phyloP scores from a whole-genome alignment of 2,113 vertebrate genomes.

The Laticauda laticaudata region DNA sequence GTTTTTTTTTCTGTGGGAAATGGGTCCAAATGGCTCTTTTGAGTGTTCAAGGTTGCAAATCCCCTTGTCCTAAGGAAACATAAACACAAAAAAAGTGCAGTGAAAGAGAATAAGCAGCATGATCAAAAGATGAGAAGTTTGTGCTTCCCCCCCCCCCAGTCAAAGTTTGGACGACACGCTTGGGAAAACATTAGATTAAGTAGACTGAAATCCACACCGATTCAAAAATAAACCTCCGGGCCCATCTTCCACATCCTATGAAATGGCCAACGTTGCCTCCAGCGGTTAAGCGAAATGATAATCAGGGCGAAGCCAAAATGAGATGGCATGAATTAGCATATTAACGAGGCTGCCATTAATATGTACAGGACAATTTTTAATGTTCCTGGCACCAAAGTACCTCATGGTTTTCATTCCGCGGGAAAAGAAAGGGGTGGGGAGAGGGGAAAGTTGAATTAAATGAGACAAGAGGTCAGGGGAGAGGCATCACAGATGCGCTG shows the following conservation, averaged over 20 bases:
- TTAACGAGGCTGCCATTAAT: constrained; percentile 67
- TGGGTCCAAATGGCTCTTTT: no score
- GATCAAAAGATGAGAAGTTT: not conserved
- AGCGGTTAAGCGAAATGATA: constrained; percentile 52
- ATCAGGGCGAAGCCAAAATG: constrained; percentile 57
- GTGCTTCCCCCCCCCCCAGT: not conserved
- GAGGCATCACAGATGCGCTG: constrained; percentile 50
- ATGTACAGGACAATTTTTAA: constrained; percentile 46
- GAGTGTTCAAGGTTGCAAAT: no score
- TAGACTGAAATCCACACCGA: constrained; percentile 19
- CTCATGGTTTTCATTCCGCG: not conserved
- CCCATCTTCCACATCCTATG: not conserved
- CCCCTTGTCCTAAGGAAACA: no score
- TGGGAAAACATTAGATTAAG: constrained; percentile 11
- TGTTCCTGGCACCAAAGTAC: constrained; percentile 40
- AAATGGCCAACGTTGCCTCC: not conserved
- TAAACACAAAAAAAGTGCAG: not conserved
- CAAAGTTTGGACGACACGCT: not conserved
- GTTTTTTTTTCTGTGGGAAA: no score
- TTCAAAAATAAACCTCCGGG: constrained; percentile 13
- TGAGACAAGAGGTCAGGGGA: constrained; percentile 22
- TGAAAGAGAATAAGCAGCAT: not conserved
- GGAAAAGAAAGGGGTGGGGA: not conserved
- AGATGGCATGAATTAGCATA: constrained; percentile 61
- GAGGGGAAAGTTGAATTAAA: not conserved